Evolutionary conservation across 1,140 invertebrate genomes (phyloP), one percentile per base, ranked within the genome.

Genomic region (Habropoda laboriosa): DNA sequence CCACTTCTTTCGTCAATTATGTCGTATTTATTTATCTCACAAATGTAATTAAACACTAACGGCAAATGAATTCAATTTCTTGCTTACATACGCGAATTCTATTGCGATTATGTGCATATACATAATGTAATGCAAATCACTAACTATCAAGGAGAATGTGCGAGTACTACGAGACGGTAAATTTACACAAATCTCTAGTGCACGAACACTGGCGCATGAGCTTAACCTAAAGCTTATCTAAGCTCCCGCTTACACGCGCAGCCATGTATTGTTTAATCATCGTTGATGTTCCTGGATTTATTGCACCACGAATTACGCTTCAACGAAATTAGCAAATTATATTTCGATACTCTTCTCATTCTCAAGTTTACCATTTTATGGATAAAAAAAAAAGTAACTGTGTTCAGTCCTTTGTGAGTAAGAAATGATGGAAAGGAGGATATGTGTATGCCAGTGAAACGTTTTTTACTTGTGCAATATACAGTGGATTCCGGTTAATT

Each of bases 141-240:
- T 68, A 57, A 76, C 67, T 71, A 78, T 71, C 55, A 78, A 47
- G 67, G 75, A 49, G 45, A 78, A 78, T 60, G 75, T 71, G 57
- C 67, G 66, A 78, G 35, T 51, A 71, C 75, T 47, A 49, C 42
- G 75, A 68, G 64, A 71, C 55, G 68, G 75, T 71, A 71, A 47
- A 78, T 71, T 71, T 71, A 71, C 77, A 79, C 58, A 79, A 79
- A 79, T 79, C 77, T 73, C 77, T 79, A 79, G 78, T 80, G 71
- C 61, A 66, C 70, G 68, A 58, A 79, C 47, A 80, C 58, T 63
- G 53, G 57, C 78, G 78, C 61, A 53, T 51, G 63, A 49, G 68
- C 67, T 55, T 84, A 72, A 84, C 45, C 83, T 32, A 55, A 66
- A 85, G 81, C 73, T 85, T 83, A 85, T 84, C 78, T 85, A 84